Conservation (phyloP, 2,113 vertebrate genomes). For the Actinemys pallida region DNA sequence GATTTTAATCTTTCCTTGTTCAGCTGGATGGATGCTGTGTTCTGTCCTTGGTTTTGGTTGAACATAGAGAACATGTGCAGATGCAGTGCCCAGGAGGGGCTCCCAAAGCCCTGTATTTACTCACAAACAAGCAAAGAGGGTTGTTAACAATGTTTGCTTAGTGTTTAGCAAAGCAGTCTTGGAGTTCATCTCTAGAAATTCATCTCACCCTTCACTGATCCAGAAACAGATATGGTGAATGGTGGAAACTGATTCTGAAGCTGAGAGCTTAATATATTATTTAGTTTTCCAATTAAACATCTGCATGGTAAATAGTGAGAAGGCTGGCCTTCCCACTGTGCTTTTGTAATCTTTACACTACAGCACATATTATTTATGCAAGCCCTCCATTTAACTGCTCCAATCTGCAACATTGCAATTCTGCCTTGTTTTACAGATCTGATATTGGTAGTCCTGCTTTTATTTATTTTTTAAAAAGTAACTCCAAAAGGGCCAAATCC, state of each 20-base stretch:
- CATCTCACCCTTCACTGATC: conserved; percentile 31
- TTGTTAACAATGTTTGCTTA: neutral
- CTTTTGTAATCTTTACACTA: conserved; percentile 1
- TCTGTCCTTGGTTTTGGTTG: neutral
- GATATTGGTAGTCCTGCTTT: neutral
- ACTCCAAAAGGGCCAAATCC: neutral
- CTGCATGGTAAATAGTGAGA: conserved; percentile 32
- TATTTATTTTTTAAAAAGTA: neutral
- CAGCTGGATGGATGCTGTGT: neutral
- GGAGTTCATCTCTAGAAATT: neutral
- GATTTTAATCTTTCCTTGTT: neutral
- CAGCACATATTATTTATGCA: neutral
- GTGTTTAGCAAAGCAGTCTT: conserved; percentile 1
- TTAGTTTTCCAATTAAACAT: conserved; percentile 51
- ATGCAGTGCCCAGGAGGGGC: neutral
- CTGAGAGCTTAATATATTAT: conserved; percentile 38
- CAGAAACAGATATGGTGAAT: conserved; percentile 23
- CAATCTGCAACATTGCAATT: neutral
- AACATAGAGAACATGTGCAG: neutral
- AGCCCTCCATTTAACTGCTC: neutral
- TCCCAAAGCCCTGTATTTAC: neutral
- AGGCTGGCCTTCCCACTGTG: neutral
- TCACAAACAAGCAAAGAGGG: neutral
- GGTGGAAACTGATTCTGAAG: conserved; percentile 18
- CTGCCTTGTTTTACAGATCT: neutral